These are phyloP conservation scores for Hippocampus comes DNA, from an alignment of 2,113 vertebrate genomes.

Conservation along the genomic window DNA sequence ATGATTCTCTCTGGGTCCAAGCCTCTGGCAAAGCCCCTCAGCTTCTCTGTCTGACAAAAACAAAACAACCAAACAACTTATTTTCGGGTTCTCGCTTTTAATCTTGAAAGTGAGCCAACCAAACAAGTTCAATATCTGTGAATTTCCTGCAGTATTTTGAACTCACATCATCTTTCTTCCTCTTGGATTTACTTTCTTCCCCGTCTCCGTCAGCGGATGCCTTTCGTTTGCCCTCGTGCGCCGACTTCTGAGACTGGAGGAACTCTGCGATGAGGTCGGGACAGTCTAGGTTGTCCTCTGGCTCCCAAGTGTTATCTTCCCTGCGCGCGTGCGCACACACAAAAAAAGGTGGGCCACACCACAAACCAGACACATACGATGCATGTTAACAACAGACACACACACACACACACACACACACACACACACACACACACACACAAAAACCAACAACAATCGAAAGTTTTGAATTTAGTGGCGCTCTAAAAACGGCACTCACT, in stretches of 20 bases:
- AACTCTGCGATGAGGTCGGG: conserved; percentile 95
- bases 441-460: not conserved
- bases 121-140: conserved; percentile 13
- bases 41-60: conserved; percentile 84
- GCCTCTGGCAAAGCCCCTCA: conserved; percentile 89
- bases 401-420: not conserved
- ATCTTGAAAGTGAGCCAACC: not conserved
- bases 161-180: conserved; percentile 93
- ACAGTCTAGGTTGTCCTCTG: conserved; percentile 95
- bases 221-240: conserved; percentile 89
- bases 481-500: conserved; percentile 71
- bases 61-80: conserved; percentile 36
- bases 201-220: conserved; percentile 80
- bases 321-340: conserved; percentile 61
- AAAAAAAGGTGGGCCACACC: not conserved
- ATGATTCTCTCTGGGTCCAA: conserved; percentile 95
- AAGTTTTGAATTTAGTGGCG: not conserved
- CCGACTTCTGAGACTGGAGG: conserved; percentile 88
- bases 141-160: no score
- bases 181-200: conserved; percentile 92
- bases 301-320: conserved; percentile 98
- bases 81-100: no score
- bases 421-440: not conserved
- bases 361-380: no score
- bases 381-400: not conserved